Percentiles rank a stretch among this genome's conserved stretches.
phyloP scores from a whole-genome alignment of 2,797 vertebrate genomes.

The Rhynchotus rufescens region DNA sequence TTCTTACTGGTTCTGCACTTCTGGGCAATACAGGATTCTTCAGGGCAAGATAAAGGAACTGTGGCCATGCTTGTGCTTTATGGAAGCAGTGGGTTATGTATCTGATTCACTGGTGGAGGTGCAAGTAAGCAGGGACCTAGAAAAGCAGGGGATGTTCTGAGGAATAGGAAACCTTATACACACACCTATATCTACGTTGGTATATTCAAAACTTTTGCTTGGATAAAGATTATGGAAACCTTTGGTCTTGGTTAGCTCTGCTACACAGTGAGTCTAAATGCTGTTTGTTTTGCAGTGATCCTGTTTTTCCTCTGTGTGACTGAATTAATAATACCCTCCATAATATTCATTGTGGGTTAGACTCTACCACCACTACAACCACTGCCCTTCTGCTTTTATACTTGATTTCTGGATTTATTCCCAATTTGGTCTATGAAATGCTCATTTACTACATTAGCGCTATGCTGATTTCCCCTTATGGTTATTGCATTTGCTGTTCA shows the following conservation, averaged over 20 bases:
- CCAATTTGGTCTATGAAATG: slow-evolving; percentile 58
- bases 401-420: slow-evolving; percentile 63
- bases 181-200: background rate
- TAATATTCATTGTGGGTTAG: slow-evolving; percentile 24
- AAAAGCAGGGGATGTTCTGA: background rate
- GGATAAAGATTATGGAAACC: background rate
- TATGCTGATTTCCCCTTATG: slow-evolving; percentile 61
- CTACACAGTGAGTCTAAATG: background rate
- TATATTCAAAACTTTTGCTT: background rate
- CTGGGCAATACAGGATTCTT: background rate
- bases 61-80: background rate
- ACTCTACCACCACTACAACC: background rate
- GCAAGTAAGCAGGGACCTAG: background rate
- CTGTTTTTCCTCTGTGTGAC: background rate
- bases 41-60: background rate
- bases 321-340: background rate
- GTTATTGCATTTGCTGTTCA: slow-evolving; percentile 60
- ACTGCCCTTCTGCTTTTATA: slow-evolving; percentile 4
- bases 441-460: slow-evolving; percentile 60
- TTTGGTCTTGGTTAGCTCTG: background rate
- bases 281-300: background rate
- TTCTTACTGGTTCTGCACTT: background rate
- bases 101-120: background rate
- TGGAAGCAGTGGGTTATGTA: background rate
- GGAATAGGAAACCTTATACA: background rate